phyloP scores from a whole-genome alignment of 1,140 invertebrate species.

The Calliphora vicina region DNA sequence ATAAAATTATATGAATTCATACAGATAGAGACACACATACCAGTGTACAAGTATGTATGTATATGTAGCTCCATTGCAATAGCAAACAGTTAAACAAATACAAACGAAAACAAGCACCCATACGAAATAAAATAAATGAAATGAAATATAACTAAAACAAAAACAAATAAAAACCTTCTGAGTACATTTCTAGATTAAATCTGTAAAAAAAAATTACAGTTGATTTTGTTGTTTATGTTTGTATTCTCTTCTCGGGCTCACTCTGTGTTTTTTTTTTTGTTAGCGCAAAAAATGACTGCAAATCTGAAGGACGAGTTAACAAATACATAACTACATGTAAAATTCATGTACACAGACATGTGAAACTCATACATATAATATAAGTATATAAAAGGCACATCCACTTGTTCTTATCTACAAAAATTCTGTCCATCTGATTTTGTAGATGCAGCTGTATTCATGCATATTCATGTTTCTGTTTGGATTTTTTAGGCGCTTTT shows the following conservation, averaged over 20 bases:
- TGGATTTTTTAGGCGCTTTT: background rate
- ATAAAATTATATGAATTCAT: background rate
- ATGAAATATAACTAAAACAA: background rate
- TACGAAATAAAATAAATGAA: background rate
- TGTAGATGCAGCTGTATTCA: no score
- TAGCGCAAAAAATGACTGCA: background rate
- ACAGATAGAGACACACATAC: background rate
- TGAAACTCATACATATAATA: no score
- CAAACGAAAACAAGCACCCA: background rate
- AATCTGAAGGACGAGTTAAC: conserved; percentile 30
- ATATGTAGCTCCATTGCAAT: no score
- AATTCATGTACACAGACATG: background rate
- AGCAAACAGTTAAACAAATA: background rate
- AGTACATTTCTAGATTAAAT: conserved; percentile 33
- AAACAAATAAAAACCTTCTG: background rate
- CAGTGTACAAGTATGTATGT: background rate
- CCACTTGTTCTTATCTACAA: background rate
- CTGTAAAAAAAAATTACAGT: conserved; percentile 15
- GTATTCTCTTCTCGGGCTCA: background rate
- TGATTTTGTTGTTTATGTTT: conserved; percentile 24
- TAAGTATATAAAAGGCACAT: no score
- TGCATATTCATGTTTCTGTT: background rate
- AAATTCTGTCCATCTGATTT: background rate
- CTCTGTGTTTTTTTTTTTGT: background rate
- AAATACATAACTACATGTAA: background rate